These are phyloP conservation scores for Gallinago undulata DNA, from an alignment of 2,113 vertebrate genomes.

Conservation along the genomic window DNA sequence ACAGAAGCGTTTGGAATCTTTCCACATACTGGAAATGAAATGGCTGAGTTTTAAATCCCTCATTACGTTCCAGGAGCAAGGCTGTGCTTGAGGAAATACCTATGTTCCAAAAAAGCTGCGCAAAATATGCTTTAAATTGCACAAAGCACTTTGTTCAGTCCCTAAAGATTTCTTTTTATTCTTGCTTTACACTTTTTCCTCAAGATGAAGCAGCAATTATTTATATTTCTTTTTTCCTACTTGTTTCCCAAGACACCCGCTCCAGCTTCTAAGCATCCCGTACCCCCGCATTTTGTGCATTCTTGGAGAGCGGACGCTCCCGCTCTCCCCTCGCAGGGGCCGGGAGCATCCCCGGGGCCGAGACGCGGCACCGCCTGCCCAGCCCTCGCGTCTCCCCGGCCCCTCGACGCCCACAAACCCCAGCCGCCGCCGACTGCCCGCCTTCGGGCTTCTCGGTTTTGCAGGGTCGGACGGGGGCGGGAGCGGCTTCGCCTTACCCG, in stretches of 20 bases:
- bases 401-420: background rate
- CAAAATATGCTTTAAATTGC: background rate
- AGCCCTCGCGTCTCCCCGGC: accelerated
- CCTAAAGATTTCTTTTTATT: background rate
- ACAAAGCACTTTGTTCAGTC: background rate
- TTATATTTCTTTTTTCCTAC: background rate
- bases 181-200: background rate
- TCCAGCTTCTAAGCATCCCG: accelerated
- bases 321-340: background rate
- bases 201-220: background rate
- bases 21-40: background rate
- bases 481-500: slow-evolving; percentile 77
- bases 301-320: accelerated
- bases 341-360: background rate
- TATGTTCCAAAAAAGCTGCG: background rate
- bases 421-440: background rate
- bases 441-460: accelerated
- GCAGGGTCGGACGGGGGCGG: background rate
- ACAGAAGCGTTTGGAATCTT: background rate
- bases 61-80: background rate
- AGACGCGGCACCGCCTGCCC: background rate
- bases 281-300: accelerated
- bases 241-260: background rate
- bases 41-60: background rate
- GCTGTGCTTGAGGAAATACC: background rate